phyloP scores from a whole-genome alignment of 2,113 vertebrate genomes.

The Sorex fumeus region DNA sequence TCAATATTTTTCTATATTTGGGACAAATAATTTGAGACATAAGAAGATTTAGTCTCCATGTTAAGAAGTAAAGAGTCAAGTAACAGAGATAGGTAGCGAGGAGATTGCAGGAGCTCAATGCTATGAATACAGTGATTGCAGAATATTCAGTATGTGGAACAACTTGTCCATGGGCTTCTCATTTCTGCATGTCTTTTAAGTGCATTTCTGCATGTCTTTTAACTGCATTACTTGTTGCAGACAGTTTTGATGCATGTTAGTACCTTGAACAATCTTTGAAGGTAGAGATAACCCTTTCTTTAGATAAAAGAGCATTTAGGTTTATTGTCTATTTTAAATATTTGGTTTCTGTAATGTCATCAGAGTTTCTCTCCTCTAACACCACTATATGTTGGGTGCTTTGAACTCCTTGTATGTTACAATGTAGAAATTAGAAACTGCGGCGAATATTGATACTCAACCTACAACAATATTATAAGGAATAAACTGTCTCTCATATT shows the following conservation, averaged over 20 bases:
- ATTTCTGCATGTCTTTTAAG: neutral
- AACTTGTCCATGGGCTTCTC: neutral
- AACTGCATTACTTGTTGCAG: neutral
- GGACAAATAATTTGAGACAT: neutral
- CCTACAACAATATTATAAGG: conserved; percentile 26
- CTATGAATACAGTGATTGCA: conserved; percentile 44
- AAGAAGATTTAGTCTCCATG: conserved; percentile 29
- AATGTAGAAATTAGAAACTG: neutral
- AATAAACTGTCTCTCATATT: neutral
- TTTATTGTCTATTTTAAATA: neutral
- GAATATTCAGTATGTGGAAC: neutral
- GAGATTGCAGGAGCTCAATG: conserved; percentile 30
- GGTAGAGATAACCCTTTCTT: neutral
- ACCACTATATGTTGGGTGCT: neutral
- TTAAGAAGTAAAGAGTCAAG: conserved; percentile 58
- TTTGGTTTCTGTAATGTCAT: neutral
- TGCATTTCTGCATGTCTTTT: conserved; percentile 1
- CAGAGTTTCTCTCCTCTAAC: neutral
- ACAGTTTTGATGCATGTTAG: neutral
- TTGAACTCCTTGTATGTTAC: neutral
- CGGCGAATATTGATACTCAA: neutral
- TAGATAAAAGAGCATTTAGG: neutral
- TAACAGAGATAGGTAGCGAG: conserved; percentile 15
- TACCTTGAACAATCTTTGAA: neutral
- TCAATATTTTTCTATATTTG: neutral